phyloP scores from a whole-genome alignment of 2,797 vertebrate genomes.

The Pitangus sulphuratus region DNA sequence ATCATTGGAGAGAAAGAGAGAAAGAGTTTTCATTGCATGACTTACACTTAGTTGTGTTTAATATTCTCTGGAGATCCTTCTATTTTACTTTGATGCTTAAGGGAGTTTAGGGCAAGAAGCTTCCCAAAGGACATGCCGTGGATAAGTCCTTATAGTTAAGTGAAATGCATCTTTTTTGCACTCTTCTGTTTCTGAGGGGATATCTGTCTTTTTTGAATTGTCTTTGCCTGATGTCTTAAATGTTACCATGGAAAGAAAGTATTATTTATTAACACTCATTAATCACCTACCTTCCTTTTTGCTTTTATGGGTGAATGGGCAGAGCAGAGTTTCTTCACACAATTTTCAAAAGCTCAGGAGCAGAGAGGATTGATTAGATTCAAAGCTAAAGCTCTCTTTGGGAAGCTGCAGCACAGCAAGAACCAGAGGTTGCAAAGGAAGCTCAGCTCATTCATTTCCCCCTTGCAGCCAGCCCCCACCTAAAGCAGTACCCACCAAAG shows the following conservation, averaged over 20 bases:
- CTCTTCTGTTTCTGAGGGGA: background rate
- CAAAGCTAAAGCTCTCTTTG: background rate
- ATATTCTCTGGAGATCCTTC: background rate
- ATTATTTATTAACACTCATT: conserved; percentile 8
- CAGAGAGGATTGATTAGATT: background rate
- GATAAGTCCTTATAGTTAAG: background rate
- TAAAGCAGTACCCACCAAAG: background rate
- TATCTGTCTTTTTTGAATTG: background rate
- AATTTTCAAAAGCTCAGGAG: background rate
- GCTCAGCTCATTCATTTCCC: background rate
- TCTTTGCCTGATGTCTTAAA: background rate
- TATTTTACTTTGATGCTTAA: background rate
- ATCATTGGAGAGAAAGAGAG: background rate
- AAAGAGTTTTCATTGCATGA: background rate
- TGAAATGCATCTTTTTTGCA: background rate
- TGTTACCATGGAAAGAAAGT: conserved; percentile 30
- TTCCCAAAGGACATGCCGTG: background rate
- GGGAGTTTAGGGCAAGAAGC: background rate
- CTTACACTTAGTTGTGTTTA: background rate
- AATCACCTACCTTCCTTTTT: background rate
- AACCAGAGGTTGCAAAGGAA: background rate
- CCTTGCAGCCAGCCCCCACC: rapidly evolving
- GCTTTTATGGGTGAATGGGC: background rate
- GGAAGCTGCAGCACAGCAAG: background rate
- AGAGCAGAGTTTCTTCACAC: background rate